Conservation (phyloP, 2,797 vertebrate species). For the Gymnothorax reevesii region DNA sequence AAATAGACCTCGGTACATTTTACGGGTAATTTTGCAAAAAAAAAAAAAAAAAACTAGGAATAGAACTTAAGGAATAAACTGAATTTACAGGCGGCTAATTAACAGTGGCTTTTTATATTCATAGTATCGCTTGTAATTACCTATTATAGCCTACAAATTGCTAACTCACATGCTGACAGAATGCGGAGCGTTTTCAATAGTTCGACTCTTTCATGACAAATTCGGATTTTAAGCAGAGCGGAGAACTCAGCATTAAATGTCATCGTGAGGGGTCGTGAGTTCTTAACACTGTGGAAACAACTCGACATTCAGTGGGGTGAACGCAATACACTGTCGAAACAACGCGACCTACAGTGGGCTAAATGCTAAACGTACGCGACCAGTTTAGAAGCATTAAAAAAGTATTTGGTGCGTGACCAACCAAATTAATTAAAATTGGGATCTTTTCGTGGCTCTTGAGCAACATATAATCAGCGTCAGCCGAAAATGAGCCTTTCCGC, state of each 20-base stretch:
- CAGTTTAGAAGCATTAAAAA: background rate
- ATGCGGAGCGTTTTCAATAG: background rate
- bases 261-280: background rate
- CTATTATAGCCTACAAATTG: background rate
- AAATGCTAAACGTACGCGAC: background rate
- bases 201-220: background rate
- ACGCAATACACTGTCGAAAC: background rate
- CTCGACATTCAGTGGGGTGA: background rate
- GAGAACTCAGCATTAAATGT: background rate
- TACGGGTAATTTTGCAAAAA: background rate
- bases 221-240: background rate
- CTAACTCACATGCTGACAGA: background rate
- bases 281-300: background rate
- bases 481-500: background rate
- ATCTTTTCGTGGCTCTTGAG: conserved; percentile 42
- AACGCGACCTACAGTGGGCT: background rate
- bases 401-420: background rate
- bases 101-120: background rate
- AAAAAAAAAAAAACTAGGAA: background rate
- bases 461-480: background rate
- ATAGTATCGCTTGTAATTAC: background rate
- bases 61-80: background rate
- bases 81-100: background rate
- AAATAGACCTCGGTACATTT: background rate
- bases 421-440: background rate